Evolutionary conservation across 2,113 vertebrate genomes (phyloP), one percentile per base, ranked within the genome.

Genomic region (Myrmecophaga tridactyla): DNA sequence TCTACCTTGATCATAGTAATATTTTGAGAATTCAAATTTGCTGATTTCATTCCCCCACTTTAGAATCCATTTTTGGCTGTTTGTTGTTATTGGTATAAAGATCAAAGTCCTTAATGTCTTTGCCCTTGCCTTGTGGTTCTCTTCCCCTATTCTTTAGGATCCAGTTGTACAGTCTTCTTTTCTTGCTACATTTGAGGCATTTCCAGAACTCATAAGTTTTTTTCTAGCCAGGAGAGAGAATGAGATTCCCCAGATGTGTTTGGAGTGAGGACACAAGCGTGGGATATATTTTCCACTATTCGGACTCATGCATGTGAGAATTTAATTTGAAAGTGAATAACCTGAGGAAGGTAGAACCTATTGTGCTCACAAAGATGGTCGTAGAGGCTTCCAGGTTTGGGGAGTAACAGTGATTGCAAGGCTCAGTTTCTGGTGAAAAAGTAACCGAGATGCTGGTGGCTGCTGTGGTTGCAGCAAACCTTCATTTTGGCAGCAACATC

Each of bases 21-120:
- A 60, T 76, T 89, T 69, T 75, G 56, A 94, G 80, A 84, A 62
- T 73, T 29, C 20, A 87, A 63, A 93, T 86, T 89, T 87, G 51
- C 70, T 83, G 73, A 86, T 34, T 48, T 43, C 25, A 58, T 7
- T 60, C 0, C 67, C 20, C 25, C 65, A 58, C 36, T 48, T 89
- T 76, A 92, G 95, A 86, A 82, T 77, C 10, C 17, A 80, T 92
- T 39, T 43, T 14, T 72, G 70, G 63, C 39, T 51, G 90, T 92
- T 51, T 14, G 36, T 76, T 73, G 43, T 21, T 80, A 13, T 58
- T 92, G 25, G 51, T 67, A 65, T 60, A 60, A 51, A 89, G 48
- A 77, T 84, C 41, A 89, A 84, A 83, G 76, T 65, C 4, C 46
- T 86, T 73, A 43, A 73, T 86, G 69, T 76, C 23, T 89, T 85